Conservation (phyloP, 1,140 invertebrate species). For the Caenorhabditis remanei region DNA sequence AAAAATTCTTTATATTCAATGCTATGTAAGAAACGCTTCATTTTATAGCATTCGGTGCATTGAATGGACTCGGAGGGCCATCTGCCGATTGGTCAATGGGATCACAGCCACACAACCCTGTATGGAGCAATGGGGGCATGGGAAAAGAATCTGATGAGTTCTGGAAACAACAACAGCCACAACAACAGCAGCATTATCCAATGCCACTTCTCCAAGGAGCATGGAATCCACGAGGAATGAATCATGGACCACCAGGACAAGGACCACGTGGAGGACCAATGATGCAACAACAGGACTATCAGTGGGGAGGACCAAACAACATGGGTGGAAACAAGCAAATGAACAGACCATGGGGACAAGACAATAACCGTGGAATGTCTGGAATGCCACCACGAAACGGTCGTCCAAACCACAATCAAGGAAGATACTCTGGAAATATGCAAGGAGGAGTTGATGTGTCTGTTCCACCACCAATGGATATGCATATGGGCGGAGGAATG, state of each 20-base stretch:
- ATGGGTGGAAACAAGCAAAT: conserved; percentile 36
- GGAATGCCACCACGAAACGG: conserved; percentile 1
- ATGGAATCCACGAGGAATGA: conserved; percentile 55
- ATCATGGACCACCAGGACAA: conserved; percentile 51
- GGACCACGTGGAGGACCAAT: conserved; percentile 39
- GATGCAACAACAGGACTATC: conserved; percentile 42
- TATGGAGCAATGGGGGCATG: conserved; percentile 62
- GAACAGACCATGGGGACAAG: conserved; percentile 32
- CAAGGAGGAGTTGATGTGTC: conserved; percentile 61
- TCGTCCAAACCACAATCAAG: conserved; percentile 13
- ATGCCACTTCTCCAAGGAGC: conserved; percentile 32
- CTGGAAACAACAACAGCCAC: conserved; percentile 60
- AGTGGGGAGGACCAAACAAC: conserved; percentile 8
- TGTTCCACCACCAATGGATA: conserved; percentile 64
- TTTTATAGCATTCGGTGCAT: conserved; percentile 13
- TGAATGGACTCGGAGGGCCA: conserved; percentile 46
- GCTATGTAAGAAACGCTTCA: background rate
- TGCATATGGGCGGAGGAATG: conserved; percentile 55
- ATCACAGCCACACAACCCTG: conserved; percentile 31
- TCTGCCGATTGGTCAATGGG: conserved; percentile 45
- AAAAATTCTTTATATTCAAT: background rate
- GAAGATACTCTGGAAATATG: conserved; percentile 33
- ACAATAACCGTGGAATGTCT: conserved; percentile 23
- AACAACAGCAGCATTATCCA: conserved; percentile 8
- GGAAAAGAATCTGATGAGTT: conserved; percentile 61